Evolutionary conservation across 2,888 invertebrate species (phyloP), one percentile per base, ranked within the genome.

Genomic region (Blastobasis adustella): DNA sequence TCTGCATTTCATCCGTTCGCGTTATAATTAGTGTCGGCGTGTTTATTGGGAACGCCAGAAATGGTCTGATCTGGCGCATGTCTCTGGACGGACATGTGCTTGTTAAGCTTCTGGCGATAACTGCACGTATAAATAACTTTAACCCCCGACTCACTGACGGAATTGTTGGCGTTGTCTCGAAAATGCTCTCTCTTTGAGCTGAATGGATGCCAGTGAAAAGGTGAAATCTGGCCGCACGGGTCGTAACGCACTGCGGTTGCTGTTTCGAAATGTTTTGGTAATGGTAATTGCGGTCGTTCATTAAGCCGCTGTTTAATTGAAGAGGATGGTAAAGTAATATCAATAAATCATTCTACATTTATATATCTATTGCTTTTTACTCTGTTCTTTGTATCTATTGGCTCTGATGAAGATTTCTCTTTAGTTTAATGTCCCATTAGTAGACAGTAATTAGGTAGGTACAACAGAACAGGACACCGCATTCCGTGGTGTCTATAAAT

Each of bases 1-100:
- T 55, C 53, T 50, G 49, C 37, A 40, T 47, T 49, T 39, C 49
- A 53, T 55, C 53, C 50, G 47, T 59, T 49, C 46, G 49, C 55
- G 57, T 68, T 71, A 68, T 69, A 73, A 73, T 76, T 71, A 73
- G 67, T 69, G 75, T 63, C 72, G 58, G 67, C 61, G 61, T 77
- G 73, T 79, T 77, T 76, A 73, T 76, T 74, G 69, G 60, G 62
- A 61, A 62, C 58, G 63, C 65, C 69, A 65, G 68, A 62, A 65
- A 64, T 64, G 59, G 64, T 46, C 56, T 57, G 67, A 66, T 68
- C 77, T 78, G 79, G 62, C 60, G 63, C 71, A 67, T 76, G 76
- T 76, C 75, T 70, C 66, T 64, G 62, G 43, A 37, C 46, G 38
- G 46, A 54, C 54, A 45, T 57, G 57, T 56, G 55, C 53, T 56